Evolutionary conservation across 2,888 invertebrate species (phyloP).

Genomic region (Strigamia transsilvanica): DNA sequence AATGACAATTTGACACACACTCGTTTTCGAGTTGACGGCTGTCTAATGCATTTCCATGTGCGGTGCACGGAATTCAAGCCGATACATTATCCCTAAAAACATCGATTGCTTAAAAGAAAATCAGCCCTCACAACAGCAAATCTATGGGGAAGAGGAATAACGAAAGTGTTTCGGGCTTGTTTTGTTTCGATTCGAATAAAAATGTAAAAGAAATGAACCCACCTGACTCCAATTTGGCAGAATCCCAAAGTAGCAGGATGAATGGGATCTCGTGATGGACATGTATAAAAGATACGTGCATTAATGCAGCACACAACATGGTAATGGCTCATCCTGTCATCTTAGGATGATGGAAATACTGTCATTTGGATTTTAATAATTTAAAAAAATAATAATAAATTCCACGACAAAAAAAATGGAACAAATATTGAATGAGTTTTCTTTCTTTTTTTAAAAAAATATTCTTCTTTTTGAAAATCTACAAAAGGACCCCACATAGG

Average conservation of each 20-base stretch:
- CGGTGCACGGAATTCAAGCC: neutral
- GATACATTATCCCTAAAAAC: neutral
- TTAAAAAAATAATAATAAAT: neutral
- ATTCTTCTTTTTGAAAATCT: too few species aligned
- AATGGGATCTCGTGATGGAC: neutral
- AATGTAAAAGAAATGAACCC: conserved; percentile 21
- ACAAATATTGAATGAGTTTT: too few species aligned
- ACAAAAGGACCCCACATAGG: too few species aligned
- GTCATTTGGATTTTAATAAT: neutral
- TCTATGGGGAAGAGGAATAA: neutral
- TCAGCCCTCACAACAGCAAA: too few species aligned
- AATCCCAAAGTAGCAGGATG: neutral
- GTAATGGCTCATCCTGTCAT: conserved; percentile 7
- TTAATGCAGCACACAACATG: conserved; percentile 13
- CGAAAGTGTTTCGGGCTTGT: neutral
- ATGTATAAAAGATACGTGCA: conserved; percentile 39
- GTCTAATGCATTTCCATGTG: neutral
- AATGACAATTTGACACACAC: conserved; percentile 20
- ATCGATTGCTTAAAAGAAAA: too few species aligned
- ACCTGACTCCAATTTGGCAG: conserved; percentile 41
- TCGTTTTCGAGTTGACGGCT: neutral
- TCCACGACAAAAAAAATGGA: too few species aligned
- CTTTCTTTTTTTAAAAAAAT: too few species aligned
- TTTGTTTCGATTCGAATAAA: neutral
- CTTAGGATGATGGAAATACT: neutral